Conservation (phyloP, 2,888 invertebrate species). For the Beris chalybata region DNA sequence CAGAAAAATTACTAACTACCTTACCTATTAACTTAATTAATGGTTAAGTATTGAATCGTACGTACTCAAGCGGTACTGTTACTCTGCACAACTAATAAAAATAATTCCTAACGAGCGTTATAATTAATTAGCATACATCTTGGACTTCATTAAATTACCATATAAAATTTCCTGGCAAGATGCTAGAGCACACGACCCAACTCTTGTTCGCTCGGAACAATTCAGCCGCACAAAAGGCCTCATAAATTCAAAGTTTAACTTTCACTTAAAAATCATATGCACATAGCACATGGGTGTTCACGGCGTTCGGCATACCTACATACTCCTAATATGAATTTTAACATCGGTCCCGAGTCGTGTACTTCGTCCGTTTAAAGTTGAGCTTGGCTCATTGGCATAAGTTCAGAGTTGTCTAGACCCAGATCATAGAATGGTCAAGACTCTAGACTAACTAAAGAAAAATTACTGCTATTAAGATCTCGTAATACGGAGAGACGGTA, state of each 20-base stretch:
- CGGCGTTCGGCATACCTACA: too few species aligned
- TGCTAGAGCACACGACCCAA: too few species aligned
- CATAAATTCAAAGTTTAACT: slow-evolving; percentile 25
- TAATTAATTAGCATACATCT: too few species aligned
- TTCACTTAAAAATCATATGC: slow-evolving; percentile 19
- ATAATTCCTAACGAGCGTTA: too few species aligned
- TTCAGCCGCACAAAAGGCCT: slow-evolving; percentile 3
- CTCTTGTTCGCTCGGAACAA: slow-evolving; percentile 1
- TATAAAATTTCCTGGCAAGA: too few species aligned
- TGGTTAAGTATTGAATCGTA: too few species aligned
- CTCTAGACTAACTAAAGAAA: slow-evolving; percentile 4
- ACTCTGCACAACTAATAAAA: too few species aligned
- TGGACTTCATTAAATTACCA: too few species aligned
- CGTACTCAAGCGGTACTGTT: too few species aligned
- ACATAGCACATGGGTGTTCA: too few species aligned
- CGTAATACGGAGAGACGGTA: neutral
- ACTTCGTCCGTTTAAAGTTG: neutral
- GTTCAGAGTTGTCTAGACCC: slow-evolving; percentile 3
- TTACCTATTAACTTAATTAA: too few species aligned
- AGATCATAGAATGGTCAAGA: slow-evolving; percentile 8
- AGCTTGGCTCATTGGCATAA: neutral
- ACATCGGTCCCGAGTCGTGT: neutral
- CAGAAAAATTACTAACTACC: too few species aligned
- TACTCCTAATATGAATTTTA: neutral
- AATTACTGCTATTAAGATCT: slow-evolving; percentile 7